A percentile compares a stretch with the other conserved stretches of the same genome.
Evolutionary conservation across 2,113 vertebrate species (phyloP).

Genomic region (Electrona antarctica): DNA sequence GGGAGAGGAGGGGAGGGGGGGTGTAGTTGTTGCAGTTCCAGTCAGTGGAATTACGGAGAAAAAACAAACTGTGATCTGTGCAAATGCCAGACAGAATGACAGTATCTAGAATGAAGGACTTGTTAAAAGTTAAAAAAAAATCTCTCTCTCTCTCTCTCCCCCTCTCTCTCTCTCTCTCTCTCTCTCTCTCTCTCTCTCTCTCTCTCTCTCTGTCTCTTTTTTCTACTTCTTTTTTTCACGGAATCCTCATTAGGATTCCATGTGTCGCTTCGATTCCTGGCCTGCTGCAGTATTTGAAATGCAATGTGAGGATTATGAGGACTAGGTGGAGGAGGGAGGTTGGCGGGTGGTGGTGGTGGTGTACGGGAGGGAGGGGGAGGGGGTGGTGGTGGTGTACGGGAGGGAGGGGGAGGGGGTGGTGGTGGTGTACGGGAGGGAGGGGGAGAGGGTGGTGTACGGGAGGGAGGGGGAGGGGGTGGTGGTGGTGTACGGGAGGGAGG

Average conservation of each 20-base stretch:
- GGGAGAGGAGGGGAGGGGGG: conserved; percentile 12
- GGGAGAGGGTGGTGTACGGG: not conserved
- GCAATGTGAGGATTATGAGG: conserved; percentile 18
- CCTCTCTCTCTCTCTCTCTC: not conserved
- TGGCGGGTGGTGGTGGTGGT: not conserved
- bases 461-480: not conserved
- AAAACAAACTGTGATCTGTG: conserved; percentile 41
- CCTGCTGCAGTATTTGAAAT: conserved; percentile 36
- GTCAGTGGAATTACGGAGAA: conserved; percentile 18
- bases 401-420: not conserved
- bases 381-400: not conserved
- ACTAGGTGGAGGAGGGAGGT: too few species aligned
- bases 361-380: not conserved
- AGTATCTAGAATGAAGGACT: too few species aligned
- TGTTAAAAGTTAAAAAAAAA: too few species aligned
- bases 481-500: not conserved
- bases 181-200: not conserved
- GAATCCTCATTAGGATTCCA: conserved; percentile 36
- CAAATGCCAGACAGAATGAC: conserved; percentile 20
- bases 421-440: not conserved
- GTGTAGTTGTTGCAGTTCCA: conserved; percentile 24
- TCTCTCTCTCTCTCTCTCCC: too few species aligned
- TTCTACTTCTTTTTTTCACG: conserved; percentile 18
- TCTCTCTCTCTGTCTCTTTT: not conserved
- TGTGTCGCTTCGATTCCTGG: conserved; percentile 13